Conservation (phyloP, 2,888 invertebrate species). For the Scaptomyza cyrtandrae region DNA sequence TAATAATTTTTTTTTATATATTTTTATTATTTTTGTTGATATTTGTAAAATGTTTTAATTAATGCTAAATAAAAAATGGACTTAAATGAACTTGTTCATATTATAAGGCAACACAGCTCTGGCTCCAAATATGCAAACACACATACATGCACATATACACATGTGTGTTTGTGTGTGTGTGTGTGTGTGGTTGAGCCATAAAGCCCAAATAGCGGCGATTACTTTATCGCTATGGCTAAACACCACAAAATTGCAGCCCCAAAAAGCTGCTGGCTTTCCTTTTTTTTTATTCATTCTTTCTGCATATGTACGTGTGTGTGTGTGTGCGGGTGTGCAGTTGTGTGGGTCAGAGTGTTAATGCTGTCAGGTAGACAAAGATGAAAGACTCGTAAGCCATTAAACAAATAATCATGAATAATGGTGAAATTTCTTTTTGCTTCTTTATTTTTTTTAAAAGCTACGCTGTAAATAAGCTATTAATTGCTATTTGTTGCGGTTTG, state of each 20-base stretch:
- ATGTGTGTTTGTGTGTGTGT: constrained; percentile 5
- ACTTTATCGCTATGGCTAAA: constrained; percentile 74
- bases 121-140: constrained; percentile 9
- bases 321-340: constrained; percentile 9
- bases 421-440: constrained; percentile 14
- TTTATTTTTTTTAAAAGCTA: constrained; percentile 71
- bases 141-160: constrained; percentile 1
- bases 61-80: not conserved
- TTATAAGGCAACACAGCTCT: constrained; percentile 15
- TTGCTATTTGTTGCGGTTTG: constrained; percentile 34
- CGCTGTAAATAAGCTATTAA: constrained; percentile 76
- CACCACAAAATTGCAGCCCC: constrained; percentile 79
- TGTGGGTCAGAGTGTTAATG: constrained; percentile 53
- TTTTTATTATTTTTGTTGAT: not conserved
- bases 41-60: no score
- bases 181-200: constrained; percentile 43
- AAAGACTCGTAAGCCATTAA: constrained; percentile 63
- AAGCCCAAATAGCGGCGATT: constrained; percentile 79
- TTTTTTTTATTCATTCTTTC: constrained; percentile 15
- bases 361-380: constrained; percentile 55
- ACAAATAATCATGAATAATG: constrained; percentile 81
- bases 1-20: not conserved
- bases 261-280: constrained; percentile 70
- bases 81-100: constrained; percentile 15
- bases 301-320: constrained; percentile 35